Conservation (phyloP, 2,797 vertebrate species). For the Gambelia wislizenii region DNA sequence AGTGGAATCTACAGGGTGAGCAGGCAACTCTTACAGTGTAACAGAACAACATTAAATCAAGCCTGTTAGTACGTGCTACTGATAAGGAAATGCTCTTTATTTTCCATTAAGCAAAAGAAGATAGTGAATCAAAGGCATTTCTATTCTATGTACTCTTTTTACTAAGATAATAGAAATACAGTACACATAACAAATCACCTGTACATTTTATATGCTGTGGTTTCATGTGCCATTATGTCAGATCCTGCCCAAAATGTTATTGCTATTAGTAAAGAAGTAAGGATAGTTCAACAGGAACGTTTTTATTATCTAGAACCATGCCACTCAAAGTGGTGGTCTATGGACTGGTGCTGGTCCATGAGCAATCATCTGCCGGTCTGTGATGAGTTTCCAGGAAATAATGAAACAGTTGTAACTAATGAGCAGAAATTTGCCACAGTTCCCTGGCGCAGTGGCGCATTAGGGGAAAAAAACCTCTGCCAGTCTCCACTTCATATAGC, state of each 20-base stretch:
- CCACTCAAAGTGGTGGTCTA: too few species aligned
- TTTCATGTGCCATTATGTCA: conserved; percentile 26
- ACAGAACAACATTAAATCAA: neutral
- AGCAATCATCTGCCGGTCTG: too few species aligned
- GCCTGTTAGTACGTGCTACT: conserved; percentile 14
- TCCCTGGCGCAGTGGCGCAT: too few species aligned
- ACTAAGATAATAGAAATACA: conserved; percentile 19
- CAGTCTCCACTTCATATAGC: too few species aligned
- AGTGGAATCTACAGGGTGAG: neutral
- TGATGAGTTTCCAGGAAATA: too few species aligned
- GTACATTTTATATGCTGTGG: neutral
- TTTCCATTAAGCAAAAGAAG: conserved; percentile 35
- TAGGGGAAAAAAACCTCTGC: too few species aligned
- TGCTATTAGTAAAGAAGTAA: conserved; percentile 10
- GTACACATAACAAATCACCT: neutral
- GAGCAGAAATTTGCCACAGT: too few species aligned
- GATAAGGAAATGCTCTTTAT: conserved; percentile 33
- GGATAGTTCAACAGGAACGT: conserved; percentile 21
- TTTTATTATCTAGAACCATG: neutral
- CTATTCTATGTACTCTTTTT: neutral
- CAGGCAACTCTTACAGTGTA: conserved; percentile 9
- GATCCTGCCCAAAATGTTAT: conserved; percentile 15
- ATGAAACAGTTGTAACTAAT: too few species aligned
- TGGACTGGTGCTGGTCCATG: too few species aligned
- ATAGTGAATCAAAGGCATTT: conserved; percentile 21